Conservation (phyloP, 2,888 invertebrate genomes). For the Pristionchus fissidentatus region DNA sequence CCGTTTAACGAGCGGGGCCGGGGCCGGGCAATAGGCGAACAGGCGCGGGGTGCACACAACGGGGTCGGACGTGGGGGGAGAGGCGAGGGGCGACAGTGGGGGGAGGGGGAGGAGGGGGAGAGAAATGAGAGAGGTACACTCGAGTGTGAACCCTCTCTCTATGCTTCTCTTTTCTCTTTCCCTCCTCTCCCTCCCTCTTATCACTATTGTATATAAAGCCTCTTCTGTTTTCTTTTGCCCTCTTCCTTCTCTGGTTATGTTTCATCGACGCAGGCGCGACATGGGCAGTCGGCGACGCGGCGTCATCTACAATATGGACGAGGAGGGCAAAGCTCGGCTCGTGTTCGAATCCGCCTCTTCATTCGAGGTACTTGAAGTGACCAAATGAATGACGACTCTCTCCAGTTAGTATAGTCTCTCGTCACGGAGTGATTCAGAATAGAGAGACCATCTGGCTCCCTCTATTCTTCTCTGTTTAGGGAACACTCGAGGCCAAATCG, state of each 20-base stretch:
- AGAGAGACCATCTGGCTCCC: background rate
- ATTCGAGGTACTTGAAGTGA: conserved; percentile 28
- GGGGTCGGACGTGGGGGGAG: background rate
- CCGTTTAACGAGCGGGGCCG: conserved; percentile 13
- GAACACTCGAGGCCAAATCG: conserved; percentile 44
- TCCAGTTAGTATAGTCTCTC: background rate
- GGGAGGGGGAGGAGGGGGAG: background rate
- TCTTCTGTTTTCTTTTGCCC: background rate
- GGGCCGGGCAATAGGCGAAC: background rate
- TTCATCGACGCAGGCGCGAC: background rate
- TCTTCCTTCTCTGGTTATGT: background rate
- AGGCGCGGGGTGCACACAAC: background rate
- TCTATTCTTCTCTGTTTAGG: conserved; percentile 31
- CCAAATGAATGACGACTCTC: background rate
- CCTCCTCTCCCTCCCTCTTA: background rate
- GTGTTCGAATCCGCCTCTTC: conserved; percentile 23
- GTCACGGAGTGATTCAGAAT: background rate
- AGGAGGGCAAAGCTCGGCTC: conserved; percentile 33
- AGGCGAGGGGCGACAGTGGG: background rate
- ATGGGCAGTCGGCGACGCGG: conserved; percentile 21
- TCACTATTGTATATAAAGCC: conserved; percentile 4
- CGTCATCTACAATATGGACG: conserved; percentile 45
- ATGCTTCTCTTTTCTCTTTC: background rate
- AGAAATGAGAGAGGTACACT: conserved; percentile 4
- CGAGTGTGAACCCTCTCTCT: background rate